Conservation (phyloP, 2,797 vertebrate genomes). For the Bradypodion pumilum region DNA sequence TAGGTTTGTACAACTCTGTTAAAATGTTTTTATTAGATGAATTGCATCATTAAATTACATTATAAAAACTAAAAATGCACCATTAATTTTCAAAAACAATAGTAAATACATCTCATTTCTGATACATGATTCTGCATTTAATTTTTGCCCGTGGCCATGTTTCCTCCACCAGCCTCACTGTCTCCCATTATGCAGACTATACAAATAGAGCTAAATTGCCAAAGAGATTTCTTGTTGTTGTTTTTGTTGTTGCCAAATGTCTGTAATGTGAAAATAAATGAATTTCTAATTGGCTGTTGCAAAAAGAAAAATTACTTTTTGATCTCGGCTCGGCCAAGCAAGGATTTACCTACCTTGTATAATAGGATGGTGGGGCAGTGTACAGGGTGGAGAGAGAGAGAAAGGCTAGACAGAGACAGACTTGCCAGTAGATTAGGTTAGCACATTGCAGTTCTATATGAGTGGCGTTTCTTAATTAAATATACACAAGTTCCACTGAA, state of each 20-base stretch:
- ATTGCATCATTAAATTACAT: slow-evolving; percentile 99
- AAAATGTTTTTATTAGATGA: slow-evolving; percentile 96
- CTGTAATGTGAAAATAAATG: slow-evolving; percentile 86
- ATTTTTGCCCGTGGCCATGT: slow-evolving; percentile 85
- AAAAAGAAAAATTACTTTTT: slow-evolving; percentile 85
- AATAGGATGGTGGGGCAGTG: slow-evolving; percentile 65
- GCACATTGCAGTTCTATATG: slow-evolving; percentile 53
- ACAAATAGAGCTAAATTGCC: slow-evolving; percentile 87
- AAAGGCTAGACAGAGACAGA: slow-evolving; percentile 55
- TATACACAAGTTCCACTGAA: slow-evolving; percentile 21
- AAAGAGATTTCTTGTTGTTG: slow-evolving; percentile 70
- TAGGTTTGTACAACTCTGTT: slow-evolving; percentile 85
- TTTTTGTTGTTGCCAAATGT: slow-evolving; percentile 73
- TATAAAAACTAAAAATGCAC: slow-evolving; percentile 99
- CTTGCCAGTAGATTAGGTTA: slow-evolving; percentile 48
- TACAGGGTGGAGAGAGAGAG: slow-evolving; percentile 45
- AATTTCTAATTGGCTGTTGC: slow-evolving; percentile 89
- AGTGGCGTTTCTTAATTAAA: slow-evolving; percentile 66
- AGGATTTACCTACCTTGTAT: slow-evolving; percentile 73
- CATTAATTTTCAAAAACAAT: slow-evolving; percentile 99
- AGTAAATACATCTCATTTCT: slow-evolving; percentile 92
- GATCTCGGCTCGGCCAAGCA: slow-evolving; percentile 83
- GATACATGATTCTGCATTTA: slow-evolving; percentile 90
- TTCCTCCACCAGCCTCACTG: slow-evolving; percentile 83
- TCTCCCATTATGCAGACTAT: slow-evolving; percentile 92